Conservation (phyloP, 2,888 invertebrate genomes). For the Pardosa pseudoannulata region DNA sequence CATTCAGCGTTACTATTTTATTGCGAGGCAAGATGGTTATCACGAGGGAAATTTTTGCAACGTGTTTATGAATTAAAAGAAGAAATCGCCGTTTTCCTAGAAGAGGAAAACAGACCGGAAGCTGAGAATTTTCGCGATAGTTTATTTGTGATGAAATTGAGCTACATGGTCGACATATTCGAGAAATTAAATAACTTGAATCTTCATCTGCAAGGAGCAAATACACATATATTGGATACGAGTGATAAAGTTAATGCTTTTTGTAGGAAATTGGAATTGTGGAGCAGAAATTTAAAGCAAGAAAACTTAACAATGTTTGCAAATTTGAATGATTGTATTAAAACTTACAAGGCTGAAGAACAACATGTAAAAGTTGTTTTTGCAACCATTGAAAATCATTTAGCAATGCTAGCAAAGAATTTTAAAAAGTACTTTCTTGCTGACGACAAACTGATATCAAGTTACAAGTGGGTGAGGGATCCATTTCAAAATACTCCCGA, state of each 20-base stretch:
- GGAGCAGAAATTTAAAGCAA: slow-evolving; percentile 55
- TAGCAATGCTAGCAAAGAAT: slow-evolving; percentile 43
- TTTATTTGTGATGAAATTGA: slow-evolving; percentile 57
- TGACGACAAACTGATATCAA: slow-evolving; percentile 49
- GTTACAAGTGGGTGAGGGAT: slow-evolving; percentile 63
- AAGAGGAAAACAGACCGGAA: slow-evolving; percentile 46
- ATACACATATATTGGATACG: slow-evolving; percentile 51
- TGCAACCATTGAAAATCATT: slow-evolving; percentile 30
- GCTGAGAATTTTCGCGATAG: slow-evolving; percentile 52
- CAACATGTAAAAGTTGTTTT: slow-evolving; percentile 19
- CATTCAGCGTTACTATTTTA: slow-evolving; percentile 13
- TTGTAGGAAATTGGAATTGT: slow-evolving; percentile 51
- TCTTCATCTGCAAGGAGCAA: slow-evolving; percentile 44
- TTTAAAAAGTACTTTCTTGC: slow-evolving; percentile 51
- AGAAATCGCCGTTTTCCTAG: slow-evolving; percentile 36
- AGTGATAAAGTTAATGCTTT: slow-evolving; percentile 53
- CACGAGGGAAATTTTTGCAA: neutral
- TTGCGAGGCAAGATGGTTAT: slow-evolving; percentile 18
- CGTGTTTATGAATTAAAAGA: slow-evolving; percentile 11
- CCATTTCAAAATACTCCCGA: slow-evolving; percentile 47
- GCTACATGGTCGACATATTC: slow-evolving; percentile 58
- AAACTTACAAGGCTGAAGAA: slow-evolving; percentile 20
- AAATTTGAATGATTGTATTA: slow-evolving; percentile 28
- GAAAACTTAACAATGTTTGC: slow-evolving; percentile 42
- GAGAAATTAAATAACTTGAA: slow-evolving; percentile 51